phyloP scores from a whole-genome alignment of 2,888 invertebrate species.

The Chymomyza amoena region DNA sequence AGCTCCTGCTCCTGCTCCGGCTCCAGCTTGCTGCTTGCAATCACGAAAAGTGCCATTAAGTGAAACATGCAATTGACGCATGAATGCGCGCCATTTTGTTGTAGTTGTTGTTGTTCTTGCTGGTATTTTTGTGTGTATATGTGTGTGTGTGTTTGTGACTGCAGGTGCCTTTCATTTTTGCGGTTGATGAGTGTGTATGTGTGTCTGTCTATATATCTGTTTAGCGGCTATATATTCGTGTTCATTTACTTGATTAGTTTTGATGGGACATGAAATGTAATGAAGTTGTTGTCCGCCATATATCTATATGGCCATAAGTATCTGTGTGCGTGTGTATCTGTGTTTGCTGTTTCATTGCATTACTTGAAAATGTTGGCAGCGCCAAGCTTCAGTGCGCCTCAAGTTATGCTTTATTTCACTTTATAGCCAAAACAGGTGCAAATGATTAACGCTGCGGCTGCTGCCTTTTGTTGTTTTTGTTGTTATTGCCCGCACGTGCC shows the following conservation, averaged over 20 bases:
- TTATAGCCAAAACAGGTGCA: slow-evolving; percentile 19
- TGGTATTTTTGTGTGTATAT: slow-evolving; percentile 27
- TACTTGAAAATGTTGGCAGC: slow-evolving; percentile 15
- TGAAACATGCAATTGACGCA: slow-evolving; percentile 73
- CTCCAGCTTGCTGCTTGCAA: slow-evolving; percentile 55
- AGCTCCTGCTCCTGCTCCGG: slow-evolving; percentile 12
- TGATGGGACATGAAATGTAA: slow-evolving; percentile 70
- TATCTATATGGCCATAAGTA: neutral
- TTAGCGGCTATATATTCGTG: slow-evolving; percentile 55
- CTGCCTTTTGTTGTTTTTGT: slow-evolving; percentile 2
- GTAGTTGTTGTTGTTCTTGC: slow-evolving; percentile 27
- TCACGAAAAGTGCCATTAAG: slow-evolving; percentile 70
- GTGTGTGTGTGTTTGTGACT: slow-evolving; percentile 8
- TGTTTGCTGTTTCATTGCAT: neutral
- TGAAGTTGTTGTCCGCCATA: slow-evolving; percentile 44
- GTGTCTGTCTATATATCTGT: slow-evolving; percentile 11
- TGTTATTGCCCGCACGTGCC: slow-evolving; percentile 22
- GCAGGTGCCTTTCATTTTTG: slow-evolving; percentile 52
- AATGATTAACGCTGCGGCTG: slow-evolving; percentile 5
- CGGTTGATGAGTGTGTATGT: slow-evolving; percentile 44
- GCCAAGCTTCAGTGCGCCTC: slow-evolving; percentile 27
- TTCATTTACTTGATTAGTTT: slow-evolving; percentile 73
- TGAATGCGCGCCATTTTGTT: slow-evolving; percentile 57
- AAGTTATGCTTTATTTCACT: slow-evolving; percentile 13
- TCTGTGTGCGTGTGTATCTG: neutral